Base-by-base conservation (phyloP, 2,888 invertebrate genomes). In the Diachrysia chrysitis region DNA sequence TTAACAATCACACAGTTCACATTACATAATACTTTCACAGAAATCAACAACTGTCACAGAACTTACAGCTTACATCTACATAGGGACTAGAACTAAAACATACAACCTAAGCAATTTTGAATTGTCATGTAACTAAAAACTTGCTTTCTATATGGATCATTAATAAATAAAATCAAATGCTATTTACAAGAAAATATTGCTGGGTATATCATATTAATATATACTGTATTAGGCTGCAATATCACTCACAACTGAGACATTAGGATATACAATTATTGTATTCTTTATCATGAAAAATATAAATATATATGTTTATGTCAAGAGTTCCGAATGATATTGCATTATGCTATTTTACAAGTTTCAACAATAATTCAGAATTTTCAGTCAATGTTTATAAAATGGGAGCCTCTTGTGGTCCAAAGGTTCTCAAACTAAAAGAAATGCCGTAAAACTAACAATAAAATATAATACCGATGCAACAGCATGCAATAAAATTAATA, bases 11-110 rank as follows among this genome's bases (percentile, higher is more conserved):
- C 68, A 76, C 56, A n/a, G n/a, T 60, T 60, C 69, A 62, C 64
- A 56, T 65, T 51, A 71, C 65, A 71, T 80, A 84, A 84, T 83
- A 85, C 83, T 81, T 81, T 81, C 58, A 79, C 66, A 84, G 60
- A 82, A 82, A 78, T 79, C 81, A 73, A 84, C 81, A 80, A 57
- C 68, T 70, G 83, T 85, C 84, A 87, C 83, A 83, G 74, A 78
- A 78, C 72, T 79, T 81, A 79, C 77, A 75, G 73, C 87, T 89
- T 92, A 91, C 73, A 88, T 71, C 89, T 93, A 93, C 84, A 85
- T 92, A 92, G 89, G 91, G 94, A 94, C 94, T 94, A 94, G 94
- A 93, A 90, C 93, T 94, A 94, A 93, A 86, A 86, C 87, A 85
- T 90, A 91, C 89, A 92, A 92, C 87, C 87, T 87, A 90, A 88